Evolutionary conservation across 2,888 invertebrate genomes (phyloP).

Genomic region (Buathra laborator): DNA sequence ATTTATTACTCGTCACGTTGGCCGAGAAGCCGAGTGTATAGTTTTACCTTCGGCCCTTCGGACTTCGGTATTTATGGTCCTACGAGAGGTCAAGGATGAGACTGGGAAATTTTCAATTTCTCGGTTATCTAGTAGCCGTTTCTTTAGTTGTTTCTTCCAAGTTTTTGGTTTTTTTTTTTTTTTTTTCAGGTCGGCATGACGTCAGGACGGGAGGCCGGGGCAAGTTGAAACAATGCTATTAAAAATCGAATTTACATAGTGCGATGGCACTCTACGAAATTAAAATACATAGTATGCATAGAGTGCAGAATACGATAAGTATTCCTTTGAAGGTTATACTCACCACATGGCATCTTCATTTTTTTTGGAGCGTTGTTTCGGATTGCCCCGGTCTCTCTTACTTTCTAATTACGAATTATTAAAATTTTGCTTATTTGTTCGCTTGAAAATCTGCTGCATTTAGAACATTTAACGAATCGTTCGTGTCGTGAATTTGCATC

Average conservation of each 20-base stretch:
- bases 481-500: too few species aligned
- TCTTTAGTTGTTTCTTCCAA: not conserved
- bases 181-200: not conserved
- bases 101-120: slow-evolving; percentile 53
- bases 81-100: slow-evolving; percentile 6
- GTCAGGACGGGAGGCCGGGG: not conserved
- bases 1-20: slow-evolving; percentile 72
- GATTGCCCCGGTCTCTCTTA: too few species aligned
- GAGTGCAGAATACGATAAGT: too few species aligned
- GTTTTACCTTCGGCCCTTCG: slow-evolving; percentile 16
- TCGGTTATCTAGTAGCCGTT: slow-evolving; percentile 4
- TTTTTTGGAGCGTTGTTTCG: too few species aligned
- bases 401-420: not conserved
- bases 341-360: too few species aligned
- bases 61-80: slow-evolving; percentile 34
- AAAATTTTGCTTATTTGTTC: not conserved
- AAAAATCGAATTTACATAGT: not conserved
- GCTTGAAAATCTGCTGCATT: too few species aligned
- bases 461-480: too few species aligned
- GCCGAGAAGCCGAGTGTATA: slow-evolving; percentile 9
- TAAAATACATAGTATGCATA: too few species aligned
- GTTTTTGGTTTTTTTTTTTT: not conserved
- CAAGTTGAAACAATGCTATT: not conserved
- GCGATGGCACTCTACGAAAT: too few species aligned
- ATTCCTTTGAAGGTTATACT: too few species aligned